phyloP scores from a whole-genome alignment of 2,888 invertebrate genomes.

The Anthoptus insignis region DNA sequence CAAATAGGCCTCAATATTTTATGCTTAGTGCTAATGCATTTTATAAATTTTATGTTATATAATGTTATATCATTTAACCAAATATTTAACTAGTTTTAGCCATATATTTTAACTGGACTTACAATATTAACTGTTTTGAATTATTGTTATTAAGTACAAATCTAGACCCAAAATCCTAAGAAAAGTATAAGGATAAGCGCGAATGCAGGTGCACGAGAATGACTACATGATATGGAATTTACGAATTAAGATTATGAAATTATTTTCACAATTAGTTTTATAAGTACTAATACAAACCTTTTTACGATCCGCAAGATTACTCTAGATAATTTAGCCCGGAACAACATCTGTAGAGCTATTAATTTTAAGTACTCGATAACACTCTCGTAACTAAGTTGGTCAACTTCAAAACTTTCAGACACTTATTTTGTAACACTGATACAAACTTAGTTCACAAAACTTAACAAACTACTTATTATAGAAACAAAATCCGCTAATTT shows the following conservation, averaged over 20 bases:
- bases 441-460: conserved; percentile 48
- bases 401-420: conserved; percentile 71
- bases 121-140: too few species aligned
- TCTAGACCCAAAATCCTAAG: too few species aligned
- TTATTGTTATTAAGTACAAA: too few species aligned
- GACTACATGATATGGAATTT: too few species aligned
- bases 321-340: conserved; percentile 35
- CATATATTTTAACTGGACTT: too few species aligned
- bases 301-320: conserved; percentile 16
- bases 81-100: too few species aligned
- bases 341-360: conserved; percentile 48
- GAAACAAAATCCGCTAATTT: not conserved
- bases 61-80: too few species aligned
- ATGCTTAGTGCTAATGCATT: too few species aligned
- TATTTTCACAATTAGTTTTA: not conserved
- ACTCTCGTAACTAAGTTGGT: conserved; percentile 58
- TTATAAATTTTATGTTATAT: too few species aligned
- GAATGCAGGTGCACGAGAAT: too few species aligned
- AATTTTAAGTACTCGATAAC: conserved; percentile 57
- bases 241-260: conserved; percentile 1
- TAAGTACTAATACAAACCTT: conserved; percentile 47
- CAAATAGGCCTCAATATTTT: too few species aligned
- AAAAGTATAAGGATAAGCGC: not conserved
- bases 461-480: not conserved
- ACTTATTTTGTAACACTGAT: conserved; percentile 57